Evolutionary conservation across 2,797 vertebrate genomes (phyloP), one percentile per base, ranked within the genome.

Genomic region (Malacoctenus gilli): DNA sequence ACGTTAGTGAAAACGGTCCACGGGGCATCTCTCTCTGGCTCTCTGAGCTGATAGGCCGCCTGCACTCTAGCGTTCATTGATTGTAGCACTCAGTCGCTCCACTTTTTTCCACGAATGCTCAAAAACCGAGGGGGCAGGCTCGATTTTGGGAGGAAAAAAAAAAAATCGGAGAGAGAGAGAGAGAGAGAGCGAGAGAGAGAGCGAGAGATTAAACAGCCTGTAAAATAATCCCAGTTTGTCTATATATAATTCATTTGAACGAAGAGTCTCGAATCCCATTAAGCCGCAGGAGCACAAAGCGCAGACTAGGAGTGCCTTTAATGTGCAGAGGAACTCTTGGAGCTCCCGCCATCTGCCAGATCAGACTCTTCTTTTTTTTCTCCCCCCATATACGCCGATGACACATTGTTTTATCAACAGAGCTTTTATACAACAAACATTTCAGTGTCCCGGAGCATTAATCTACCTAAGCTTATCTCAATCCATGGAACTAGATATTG

Each of bases 401-500:
- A 86, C 83, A 90, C 88, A 89, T 87, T 91, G 91, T 92, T 92
- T 89, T 90, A 87, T 87, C 85, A 91, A 92, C 89, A 90, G 76
- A 79, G 83, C 69, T 82, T 92, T 89, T 89, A 89, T 80, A 91
- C 85, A 81, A 85, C 89, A 89, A 91, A 90, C 87, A 92, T 91
- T 79, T 85, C 85, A 86, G 85, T 86, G 86, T 90, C 84, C 90
- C 56, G 12, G 40, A 78, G 83, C 84, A 87, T 87, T 92, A 92
- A 92, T 91, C 91, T 89, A 89, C 83, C 83, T 86, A 87, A 90
- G 79, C 64, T 90, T 77, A 87, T 85, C 85, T 87, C 81, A 89
- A 87, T 89, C 86, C 88, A 81, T 78, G 69, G 90, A 89, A 84
- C 68, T 80, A 85, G 89, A 92, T 92, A 90, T 90, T 92, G 85